A percentile compares a stretch with the other conserved stretches of the same genome.
Conservation (phyloP, 2,113 vertebrate species). For the Forbesichthys papilliferus region DNA sequence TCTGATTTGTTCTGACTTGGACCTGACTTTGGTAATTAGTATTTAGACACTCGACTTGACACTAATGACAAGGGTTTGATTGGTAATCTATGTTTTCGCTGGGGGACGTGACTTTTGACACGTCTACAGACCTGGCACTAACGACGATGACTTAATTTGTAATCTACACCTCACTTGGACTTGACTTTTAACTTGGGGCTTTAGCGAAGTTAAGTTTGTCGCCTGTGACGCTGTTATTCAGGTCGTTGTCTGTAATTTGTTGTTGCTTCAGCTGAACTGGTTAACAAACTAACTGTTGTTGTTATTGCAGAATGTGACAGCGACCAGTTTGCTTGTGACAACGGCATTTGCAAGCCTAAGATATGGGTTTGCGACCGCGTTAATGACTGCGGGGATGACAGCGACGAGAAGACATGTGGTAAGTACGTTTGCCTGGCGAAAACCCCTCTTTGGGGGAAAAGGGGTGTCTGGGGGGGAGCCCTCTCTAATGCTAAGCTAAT, state of each 20-base stretch:
- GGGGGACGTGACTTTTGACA: too few species aligned
- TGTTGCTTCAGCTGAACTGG: background rate
- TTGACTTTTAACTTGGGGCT: too few species aligned
- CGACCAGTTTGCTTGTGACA: conserved; percentile 71
- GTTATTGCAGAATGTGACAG: conserved; percentile 57
- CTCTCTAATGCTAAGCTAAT: conserved; percentile 44
- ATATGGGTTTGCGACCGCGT: conserved; percentile 72
- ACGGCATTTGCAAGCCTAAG: conserved; percentile 76
- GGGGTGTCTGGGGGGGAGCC: background rate
- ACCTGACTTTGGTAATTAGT: too few species aligned
- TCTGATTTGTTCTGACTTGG: too few species aligned
- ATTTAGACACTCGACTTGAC: too few species aligned
- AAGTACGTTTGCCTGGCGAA: conserved; percentile 39
- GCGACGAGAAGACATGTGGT: conserved; percentile 76
- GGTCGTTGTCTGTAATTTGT: background rate
- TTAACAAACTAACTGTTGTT: background rate
- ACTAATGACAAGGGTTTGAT: too few species aligned
- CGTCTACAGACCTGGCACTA: too few species aligned
- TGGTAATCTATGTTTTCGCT: too few species aligned
- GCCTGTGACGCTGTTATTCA: background rate
- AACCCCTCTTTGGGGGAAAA: conserved; percentile 6
- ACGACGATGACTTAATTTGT: too few species aligned
- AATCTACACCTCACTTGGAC: too few species aligned
- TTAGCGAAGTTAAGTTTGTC: background rate
- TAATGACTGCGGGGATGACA: conserved; percentile 79